phyloP scores from a whole-genome alignment of 1,140 invertebrate genomes.

The Phortica variegata region DNA sequence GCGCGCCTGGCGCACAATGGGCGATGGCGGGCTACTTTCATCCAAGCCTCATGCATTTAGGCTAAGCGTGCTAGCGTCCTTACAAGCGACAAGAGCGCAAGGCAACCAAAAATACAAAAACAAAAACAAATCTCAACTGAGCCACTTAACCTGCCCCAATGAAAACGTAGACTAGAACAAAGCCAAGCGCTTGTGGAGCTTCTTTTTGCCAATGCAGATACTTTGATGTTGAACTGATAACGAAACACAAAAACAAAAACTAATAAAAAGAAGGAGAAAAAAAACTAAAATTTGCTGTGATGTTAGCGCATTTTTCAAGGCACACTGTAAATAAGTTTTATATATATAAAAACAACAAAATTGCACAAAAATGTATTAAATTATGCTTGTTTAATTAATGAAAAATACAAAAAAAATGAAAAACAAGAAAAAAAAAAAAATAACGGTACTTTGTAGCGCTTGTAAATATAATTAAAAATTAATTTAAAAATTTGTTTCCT shows the following conservation, averaged over 20 bases:
- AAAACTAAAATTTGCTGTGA: constrained; percentile 55
- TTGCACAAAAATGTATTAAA: too few relatives aligned
- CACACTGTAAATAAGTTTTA: constrained; percentile 49
- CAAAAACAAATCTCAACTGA: background rate
- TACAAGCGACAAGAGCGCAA: constrained; percentile 6
- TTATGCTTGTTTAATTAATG: constrained; percentile 1
- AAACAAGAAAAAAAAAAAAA: constrained; percentile 13
- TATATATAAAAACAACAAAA: constrained; percentile 14
- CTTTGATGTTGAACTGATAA: too few relatives aligned
- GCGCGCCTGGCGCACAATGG: constrained; percentile 52
- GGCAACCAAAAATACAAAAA: constrained; percentile 6
- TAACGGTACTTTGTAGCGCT: background rate
- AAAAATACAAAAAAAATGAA: background rate
- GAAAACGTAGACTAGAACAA: too few relatives aligned
- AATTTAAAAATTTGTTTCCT: constrained; percentile 42
- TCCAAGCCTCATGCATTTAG: constrained; percentile 55
- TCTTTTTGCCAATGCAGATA: too few relatives aligned
- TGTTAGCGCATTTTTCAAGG: constrained; percentile 56
- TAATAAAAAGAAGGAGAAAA: constrained; percentile 9
- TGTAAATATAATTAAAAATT: constrained; percentile 33
- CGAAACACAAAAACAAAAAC: background rate
- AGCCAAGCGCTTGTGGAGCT: too few relatives aligned
- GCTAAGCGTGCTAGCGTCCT: constrained; percentile 38
- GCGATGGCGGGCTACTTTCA: constrained; percentile 57
- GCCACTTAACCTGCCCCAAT: background rate